Evolutionary conservation across 2,113 vertebrate species (phyloP), one percentile per base, ranked within the genome.

Genomic region (Eleginops maclovinus): DNA sequence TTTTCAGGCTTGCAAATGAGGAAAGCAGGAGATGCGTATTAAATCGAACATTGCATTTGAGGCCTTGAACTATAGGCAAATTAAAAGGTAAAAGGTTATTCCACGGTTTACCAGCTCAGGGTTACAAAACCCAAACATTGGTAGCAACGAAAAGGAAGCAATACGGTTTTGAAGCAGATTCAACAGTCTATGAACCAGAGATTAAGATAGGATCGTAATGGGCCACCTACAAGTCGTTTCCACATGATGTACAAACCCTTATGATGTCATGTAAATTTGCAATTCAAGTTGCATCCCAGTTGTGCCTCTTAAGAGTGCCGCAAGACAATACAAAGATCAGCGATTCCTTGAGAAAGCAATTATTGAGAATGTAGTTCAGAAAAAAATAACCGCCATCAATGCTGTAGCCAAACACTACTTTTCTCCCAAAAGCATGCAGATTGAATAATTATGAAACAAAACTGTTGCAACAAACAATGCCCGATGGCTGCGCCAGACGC

Each of bases 171-270:
- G 11, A 70, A 60, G 63, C 55, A 19, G 17, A 79, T 71, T 16
- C 51, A 40, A 58, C 9, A 2, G 13, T 61, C 19, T 81, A 77
- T 88, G 51, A 86, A 85, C 77, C 89, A 68, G 44, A 63, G 43
- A 47, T 74, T 85, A 70, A 74, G 84, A 84, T 31, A 13, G 51
- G 47, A 61, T 62, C 21, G 40, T 11, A 61, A 41, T 12, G 67
- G 63, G 31, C 26, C 40, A 53, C 26, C 46, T 61, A 61, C 26
- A 68, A 81, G 60, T 69, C 77, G 44, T 72, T 72, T 47, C 51
- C 59, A 70, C 1, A 16, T 63, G 58, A 83, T 73, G 78, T 46
- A 71, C 21, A 77, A 89, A 86, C 13, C 83, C 31, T 44, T 21
- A 13, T 64, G 31, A 36, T 75, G 50, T 63, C 10, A 49, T 75